Evolutionary conservation across 2,797 vertebrate genomes (phyloP).

Genomic region (Emys orbicularis): DNA sequence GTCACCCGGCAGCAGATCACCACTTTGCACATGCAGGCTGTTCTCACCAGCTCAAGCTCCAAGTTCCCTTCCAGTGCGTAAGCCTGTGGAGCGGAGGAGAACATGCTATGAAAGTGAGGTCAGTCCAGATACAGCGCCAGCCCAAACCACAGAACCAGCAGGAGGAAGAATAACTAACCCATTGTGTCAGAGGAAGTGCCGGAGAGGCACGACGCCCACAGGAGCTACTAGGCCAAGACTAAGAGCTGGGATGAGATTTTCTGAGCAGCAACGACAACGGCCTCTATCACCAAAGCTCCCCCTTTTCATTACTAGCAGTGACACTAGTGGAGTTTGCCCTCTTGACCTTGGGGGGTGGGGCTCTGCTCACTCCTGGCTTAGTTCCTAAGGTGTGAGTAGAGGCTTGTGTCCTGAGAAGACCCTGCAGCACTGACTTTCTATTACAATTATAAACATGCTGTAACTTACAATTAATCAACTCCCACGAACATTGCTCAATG

Average conservation of each 20-base stretch:
- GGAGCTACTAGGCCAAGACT: background rate
- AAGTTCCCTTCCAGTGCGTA: slow-evolving; percentile 86
- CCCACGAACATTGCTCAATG: background rate
- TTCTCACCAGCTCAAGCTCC: slow-evolving; percentile 89
- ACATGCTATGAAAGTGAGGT: background rate
- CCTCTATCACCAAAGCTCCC: background rate
- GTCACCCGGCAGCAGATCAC: slow-evolving; percentile 97
- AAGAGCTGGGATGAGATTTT: background rate
- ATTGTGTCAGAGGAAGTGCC: too few species aligned
- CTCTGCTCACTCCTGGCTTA: background rate
- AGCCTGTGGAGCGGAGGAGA: slow-evolving; percentile 80
- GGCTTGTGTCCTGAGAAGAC: background rate
- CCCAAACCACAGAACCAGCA: fast-evolving
- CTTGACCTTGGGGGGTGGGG: background rate
- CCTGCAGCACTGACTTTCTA: background rate
- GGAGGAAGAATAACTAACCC: background rate
- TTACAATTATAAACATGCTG: background rate
- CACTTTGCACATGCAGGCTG: slow-evolving; percentile 91
- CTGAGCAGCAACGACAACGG: background rate
- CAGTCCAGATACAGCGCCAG: fast-evolving
- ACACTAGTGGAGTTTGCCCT: background rate
- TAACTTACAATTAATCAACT: background rate
- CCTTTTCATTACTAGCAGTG: background rate
- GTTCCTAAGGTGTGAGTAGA: background rate
- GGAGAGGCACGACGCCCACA: background rate